phyloP scores from a whole-genome alignment of 2,113 vertebrate genomes.

The Apodemus sylvaticus region DNA sequence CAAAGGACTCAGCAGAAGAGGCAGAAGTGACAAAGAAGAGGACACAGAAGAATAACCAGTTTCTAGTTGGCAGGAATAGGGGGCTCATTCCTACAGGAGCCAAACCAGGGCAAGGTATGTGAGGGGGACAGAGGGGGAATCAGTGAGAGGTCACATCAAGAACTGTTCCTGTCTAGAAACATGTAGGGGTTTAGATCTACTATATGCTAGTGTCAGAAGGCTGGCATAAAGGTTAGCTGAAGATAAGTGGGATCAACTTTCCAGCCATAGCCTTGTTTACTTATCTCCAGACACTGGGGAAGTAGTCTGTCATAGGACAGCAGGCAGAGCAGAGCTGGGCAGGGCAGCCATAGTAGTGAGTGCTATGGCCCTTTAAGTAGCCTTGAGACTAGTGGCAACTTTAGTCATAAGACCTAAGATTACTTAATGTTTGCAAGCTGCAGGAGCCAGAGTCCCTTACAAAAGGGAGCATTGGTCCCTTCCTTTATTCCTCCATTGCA shows the following conservation, averaged over 20 bases:
- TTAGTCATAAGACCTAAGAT: constrained; percentile 40
- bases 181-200: not conserved
- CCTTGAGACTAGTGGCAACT: not conserved
- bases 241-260: not conserved
- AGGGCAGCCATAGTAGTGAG: not conserved
- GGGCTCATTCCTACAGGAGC: not conserved
- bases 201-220: not conserved
- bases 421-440: not conserved
- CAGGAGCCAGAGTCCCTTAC: not conserved
- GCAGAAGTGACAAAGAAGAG: not conserved
- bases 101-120: not conserved
- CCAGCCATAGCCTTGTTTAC: not conserved
- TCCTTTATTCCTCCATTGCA: not conserved
- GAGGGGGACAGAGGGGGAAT: too few relatives aligned
- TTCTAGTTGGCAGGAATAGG: not conserved
- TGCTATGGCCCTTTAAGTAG: constrained; percentile 20
- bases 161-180: not conserved
- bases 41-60: too few relatives aligned
- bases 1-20: not conserved
- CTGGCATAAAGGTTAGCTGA: not conserved
- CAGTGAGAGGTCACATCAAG: not conserved
- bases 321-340: not conserved
- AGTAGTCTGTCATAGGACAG: not conserved
- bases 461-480: not conserved
- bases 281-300: not conserved